Evolutionary conservation across 1,140 invertebrate genomes (phyloP).

Genomic region (Leucophenga varia): DNA sequence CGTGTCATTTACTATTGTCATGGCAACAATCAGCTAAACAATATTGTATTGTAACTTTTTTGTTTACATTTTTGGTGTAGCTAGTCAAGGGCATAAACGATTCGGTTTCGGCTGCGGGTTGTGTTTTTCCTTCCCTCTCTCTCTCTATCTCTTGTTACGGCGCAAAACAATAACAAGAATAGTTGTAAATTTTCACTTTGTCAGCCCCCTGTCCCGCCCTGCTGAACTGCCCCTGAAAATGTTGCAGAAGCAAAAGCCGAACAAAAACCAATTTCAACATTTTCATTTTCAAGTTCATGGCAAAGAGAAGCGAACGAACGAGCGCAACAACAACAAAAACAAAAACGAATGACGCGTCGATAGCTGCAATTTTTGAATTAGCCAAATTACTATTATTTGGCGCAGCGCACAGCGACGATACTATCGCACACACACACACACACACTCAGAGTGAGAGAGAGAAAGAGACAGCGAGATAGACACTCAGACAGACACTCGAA

Average conservation of each 20-base stretch:
- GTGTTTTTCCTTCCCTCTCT: too few relatives aligned
- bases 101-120: too few relatives aligned
- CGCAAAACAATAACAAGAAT: slow-evolving; percentile 21
- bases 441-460: slow-evolving; percentile 8
- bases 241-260: slow-evolving; percentile 21
- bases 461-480: slow-evolving; percentile 2
- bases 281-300: slow-evolving; percentile 47
- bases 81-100: slow-evolving; percentile 19
- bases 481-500: slow-evolving; percentile 8
- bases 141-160: too few relatives aligned
- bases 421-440: slow-evolving; percentile 6
- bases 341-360: slow-evolving; percentile 26
- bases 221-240: too few relatives aligned
- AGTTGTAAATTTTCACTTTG: slow-evolving; percentile 47
- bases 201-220: too few relatives aligned
- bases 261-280: slow-evolving; percentile 21
- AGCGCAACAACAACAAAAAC: slow-evolving; percentile 7
- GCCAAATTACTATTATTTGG: slow-evolving; percentile 52
- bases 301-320: slow-evolving; percentile 22
- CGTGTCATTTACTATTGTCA: slow-evolving; percentile 3
- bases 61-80: slow-evolving; percentile 5
- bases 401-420: slow-evolving; percentile 23
- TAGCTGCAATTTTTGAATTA: slow-evolving; percentile 48
- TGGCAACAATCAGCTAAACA: slow-evolving; percentile 21
- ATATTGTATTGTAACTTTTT: slow-evolving; percentile 12